Percentiles rank a stretch among this genome's conserved stretches.
phyloP scores from a whole-genome alignment of 2,888 invertebrate genomes.

The Orchesella flavescens region DNA sequence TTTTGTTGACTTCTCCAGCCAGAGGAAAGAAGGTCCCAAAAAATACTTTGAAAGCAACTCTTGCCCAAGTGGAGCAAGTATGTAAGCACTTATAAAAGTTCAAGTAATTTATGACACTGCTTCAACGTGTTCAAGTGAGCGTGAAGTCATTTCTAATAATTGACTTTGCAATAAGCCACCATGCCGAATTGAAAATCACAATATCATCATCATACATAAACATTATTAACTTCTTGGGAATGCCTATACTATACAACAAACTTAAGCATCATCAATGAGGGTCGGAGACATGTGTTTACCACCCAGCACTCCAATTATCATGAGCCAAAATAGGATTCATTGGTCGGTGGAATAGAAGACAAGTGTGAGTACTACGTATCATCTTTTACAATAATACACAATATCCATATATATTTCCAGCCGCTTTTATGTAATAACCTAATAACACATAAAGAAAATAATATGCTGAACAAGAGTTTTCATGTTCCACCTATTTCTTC shows the following conservation, averaged over 20 bases:
- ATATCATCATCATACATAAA: constrained; percentile 23
- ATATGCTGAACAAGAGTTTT: not conserved
- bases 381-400: constrained; percentile 16
- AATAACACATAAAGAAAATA: constrained; percentile 6
- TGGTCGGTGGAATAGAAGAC: not conserved
- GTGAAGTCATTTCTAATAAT: constrained; percentile 52
- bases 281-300: constrained; percentile 20
- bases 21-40: no score
- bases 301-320: constrained; percentile 29
- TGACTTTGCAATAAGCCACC: constrained; percentile 54
- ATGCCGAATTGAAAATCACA: constrained; percentile 40
- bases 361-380: not conserved
- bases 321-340: not conserved
- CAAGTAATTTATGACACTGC: constrained; percentile 37
- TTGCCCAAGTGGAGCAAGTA: no score
- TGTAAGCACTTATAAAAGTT: not conserved
- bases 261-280: not conserved
- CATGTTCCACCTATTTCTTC: not conserved
- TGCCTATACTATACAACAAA: not conserved
- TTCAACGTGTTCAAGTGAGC: constrained; percentile 40
- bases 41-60: no score
- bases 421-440: not conserved
- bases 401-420: not conserved
- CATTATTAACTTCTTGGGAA: not conserved
- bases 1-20: no score